phyloP scores from a whole-genome alignment of 2,113 vertebrate species.

The Ceyx melanurus region DNA sequence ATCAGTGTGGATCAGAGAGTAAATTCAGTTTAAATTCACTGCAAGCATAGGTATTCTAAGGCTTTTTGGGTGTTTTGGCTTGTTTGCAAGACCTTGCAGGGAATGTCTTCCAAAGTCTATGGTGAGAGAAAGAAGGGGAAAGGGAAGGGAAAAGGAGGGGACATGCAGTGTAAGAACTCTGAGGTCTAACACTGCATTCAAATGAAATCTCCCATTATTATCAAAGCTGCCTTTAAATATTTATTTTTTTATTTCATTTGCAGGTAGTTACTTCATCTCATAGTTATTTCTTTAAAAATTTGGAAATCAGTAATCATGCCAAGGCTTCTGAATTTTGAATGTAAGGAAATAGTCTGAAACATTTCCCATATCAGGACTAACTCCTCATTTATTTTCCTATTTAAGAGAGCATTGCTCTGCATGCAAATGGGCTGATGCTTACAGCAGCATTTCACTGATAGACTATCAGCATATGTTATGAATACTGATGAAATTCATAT shows the following conservation, averaged over 20 bases:
- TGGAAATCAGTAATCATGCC: background rate
- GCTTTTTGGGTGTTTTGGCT: accelerated
- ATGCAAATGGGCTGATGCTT: conserved; percentile 38
- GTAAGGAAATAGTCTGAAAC: conserved; percentile 12
- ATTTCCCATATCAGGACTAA: conserved; percentile 24
- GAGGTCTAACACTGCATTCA: background rate
- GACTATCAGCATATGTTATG: conserved; percentile 24
- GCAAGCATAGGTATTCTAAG: background rate
- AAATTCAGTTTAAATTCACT: background rate
- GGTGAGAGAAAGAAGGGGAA: background rate
- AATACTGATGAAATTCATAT: conserved; percentile 62
- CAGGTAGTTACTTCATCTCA: background rate
- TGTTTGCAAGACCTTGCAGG: background rate
- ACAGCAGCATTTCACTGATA: background rate
- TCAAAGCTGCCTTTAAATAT: background rate
- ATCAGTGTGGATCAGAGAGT: background rate
- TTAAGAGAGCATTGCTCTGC: conserved; percentile 22
- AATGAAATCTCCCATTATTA: background rate
- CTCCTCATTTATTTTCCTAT: conserved; percentile 52
- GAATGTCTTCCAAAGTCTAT: background rate
- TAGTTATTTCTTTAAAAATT: background rate
- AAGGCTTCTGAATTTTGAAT: conserved; percentile 6
- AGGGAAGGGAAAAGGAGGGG: background rate
- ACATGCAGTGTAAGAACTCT: background rate
- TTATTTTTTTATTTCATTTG: conserved; percentile 2